Evolutionary conservation across 92 coral and sea anemone genomes (phyloP), one percentile per base, ranked within the genome.

Genomic region (Phenganax subtilis): DNA sequence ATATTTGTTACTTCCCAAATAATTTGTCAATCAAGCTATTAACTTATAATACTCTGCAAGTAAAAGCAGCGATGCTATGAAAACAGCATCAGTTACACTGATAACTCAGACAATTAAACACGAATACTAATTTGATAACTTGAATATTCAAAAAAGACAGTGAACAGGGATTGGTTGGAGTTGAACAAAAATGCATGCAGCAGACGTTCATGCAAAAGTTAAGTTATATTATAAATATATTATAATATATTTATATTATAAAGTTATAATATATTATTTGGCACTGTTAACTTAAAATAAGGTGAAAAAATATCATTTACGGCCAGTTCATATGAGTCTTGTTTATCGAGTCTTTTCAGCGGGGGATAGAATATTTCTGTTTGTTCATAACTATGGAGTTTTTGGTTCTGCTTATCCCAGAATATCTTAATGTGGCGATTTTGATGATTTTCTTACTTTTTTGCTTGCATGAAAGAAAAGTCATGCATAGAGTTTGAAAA

Each of bases 371-470:
- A 61, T 61, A 61, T 61, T 61, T 61, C 28, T 61, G 63, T 57
- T 12, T 61, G 67, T 61, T 61, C 67, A 61, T 12, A 61, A 61
- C 25, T 61, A 61, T 61, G 28, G 14, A n/a, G 67, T 61, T 61
- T 61, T 8, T 61, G 67, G 47, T 37, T 37, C 47, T 37, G 2
- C 47, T 37, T 37, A 20, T 73, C 76, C 65, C 52, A 28, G 82
- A 10, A 52, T 54, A 77, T 57, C 91, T 7, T 87, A 79, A 20
- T 61, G 75, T 27, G 87, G 86, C 47, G 47, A 37, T 37, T 37
- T 37, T 37, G 47, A 37, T 37, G 47, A 37, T 37, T 37, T 37
- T 37, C 47, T 37, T 37, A 37, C 47, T 37, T 37, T 37, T 37
- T 37, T 37, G 47, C 47, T 37, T 37, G 47, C 47, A 37, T 37